Evolutionary conservation across 2,113 vertebrate genomes (phyloP).

Genomic region (Crotophaga sulcirostris): DNA sequence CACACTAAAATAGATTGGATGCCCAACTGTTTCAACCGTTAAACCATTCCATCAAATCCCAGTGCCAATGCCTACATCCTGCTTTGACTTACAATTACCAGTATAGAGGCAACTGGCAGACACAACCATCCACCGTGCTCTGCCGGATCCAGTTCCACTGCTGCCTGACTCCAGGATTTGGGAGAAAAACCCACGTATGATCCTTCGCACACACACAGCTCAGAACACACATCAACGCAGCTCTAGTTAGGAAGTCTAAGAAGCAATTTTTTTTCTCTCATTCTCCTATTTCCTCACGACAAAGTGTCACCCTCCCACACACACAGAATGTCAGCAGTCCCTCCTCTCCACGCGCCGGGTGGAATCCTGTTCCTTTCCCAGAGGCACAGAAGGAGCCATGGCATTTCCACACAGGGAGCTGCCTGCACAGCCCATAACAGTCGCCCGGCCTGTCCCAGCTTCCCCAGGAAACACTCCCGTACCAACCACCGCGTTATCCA

Average conservation of each 20-base stretch:
- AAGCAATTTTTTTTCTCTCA: neutral
- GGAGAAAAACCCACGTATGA: neutral
- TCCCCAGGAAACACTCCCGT: neutral
- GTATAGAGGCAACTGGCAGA: neutral
- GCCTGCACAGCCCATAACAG: neutral
- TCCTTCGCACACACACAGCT: neutral
- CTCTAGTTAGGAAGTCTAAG: neutral
- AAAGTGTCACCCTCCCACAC: neutral
- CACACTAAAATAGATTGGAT: neutral
- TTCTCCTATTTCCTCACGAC: neutral
- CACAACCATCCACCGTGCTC: neutral
- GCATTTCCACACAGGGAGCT: neutral
- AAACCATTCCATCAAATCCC: neutral
- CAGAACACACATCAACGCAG: neutral
- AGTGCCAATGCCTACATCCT: neutral
- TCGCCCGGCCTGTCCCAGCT: neutral
- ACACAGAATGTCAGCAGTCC: rapidly evolving
- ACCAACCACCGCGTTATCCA: neutral
- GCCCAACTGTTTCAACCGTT: neutral
- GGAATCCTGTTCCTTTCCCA: neutral
- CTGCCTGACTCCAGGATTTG: neutral
- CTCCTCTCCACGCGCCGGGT: neutral
- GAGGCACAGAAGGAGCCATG: neutral
- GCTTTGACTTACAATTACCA: neutral
- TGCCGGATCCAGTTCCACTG: neutral